These are phyloP conservation scores for Heterodera schachtii DNA, from an alignment of 1,140 invertebrate species.

Conservation along the genomic window DNA sequence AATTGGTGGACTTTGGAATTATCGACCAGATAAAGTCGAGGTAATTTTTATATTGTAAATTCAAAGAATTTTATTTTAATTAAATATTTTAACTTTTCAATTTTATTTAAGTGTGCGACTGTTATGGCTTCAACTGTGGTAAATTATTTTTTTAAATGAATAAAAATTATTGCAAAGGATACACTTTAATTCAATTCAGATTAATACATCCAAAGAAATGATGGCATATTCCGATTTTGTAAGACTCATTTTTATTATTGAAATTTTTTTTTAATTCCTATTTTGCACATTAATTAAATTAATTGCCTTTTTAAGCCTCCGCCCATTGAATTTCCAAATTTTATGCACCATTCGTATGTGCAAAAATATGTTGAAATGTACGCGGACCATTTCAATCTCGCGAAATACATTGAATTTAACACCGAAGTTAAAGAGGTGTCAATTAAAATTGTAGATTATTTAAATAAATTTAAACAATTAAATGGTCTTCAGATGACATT, in stretches of 20 bases:
- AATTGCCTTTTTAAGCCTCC: conserved; percentile 58
- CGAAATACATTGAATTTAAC: conserved; percentile 63
- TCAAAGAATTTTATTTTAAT: background rate
- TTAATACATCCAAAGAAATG: conserved; percentile 70
- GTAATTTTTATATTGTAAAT: conserved; percentile 13
- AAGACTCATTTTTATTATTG: background rate
- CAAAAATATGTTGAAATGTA: conserved; percentile 68
- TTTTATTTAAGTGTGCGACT: conserved; percentile 50
- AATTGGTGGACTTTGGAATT: conserved; percentile 71
- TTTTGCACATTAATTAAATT: background rate
- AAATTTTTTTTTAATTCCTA: no score
- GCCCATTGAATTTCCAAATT: conserved; percentile 67
- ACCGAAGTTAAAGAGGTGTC: conserved; percentile 61
- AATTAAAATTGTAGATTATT: no score
- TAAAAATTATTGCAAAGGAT: background rate
- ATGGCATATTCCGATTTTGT: conserved; percentile 69
- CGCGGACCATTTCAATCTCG: conserved; percentile 66
- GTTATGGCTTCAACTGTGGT: conserved; percentile 67
- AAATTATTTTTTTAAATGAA: background rate
- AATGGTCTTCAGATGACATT: conserved; percentile 36
- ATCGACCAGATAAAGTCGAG: conserved; percentile 60
- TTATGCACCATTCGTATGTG: conserved; percentile 68
- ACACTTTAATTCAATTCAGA: conserved; percentile 8
- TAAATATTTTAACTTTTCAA: background rate
- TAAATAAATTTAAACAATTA: no score